Conservation (phyloP, 2,888 invertebrate genomes). For the Drosophila multiciliata region DNA sequence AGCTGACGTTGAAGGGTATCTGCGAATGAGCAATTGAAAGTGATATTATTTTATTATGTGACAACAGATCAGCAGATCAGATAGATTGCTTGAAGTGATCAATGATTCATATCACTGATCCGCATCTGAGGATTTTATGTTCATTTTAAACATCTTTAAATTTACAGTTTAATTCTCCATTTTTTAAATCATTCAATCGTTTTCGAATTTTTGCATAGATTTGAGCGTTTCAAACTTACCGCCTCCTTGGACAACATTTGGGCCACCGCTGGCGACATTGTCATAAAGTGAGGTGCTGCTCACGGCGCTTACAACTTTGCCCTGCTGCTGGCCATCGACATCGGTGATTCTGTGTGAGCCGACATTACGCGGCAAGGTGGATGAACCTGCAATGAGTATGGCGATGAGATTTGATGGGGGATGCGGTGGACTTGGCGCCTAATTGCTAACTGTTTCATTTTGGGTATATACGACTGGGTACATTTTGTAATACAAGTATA, state of each 20-base stretch:
- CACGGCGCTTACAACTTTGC: conserved; percentile 93
- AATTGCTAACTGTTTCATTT: conserved; percentile 43
- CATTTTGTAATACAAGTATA: conserved; percentile 23
- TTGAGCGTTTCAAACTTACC: conserved; percentile 43
- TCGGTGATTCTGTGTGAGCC: conserved; percentile 82
- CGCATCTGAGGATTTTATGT: neutral
- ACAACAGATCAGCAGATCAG: neutral
- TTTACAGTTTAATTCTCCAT: neutral
- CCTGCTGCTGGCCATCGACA: conserved; percentile 85
- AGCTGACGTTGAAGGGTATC: conserved; percentile 88
- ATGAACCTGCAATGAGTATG: conserved; percentile 88
- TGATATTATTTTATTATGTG: neutral
- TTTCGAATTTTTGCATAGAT: neutral
- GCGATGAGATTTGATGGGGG: conserved; percentile 80
- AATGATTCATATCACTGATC: neutral
- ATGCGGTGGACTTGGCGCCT: conserved; percentile 63
- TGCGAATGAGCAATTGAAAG: conserved; percentile 17
- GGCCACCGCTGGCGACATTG: conserved; percentile 87
- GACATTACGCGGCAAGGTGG: conserved; percentile 90
- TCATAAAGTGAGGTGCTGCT: conserved; percentile 95
- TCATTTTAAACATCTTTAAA: neutral
- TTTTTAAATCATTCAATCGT: neutral
- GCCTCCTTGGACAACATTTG: conserved; percentile 54
- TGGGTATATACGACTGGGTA: conserved; percentile 41
- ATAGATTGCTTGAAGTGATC: neutral